Conservation (phyloP, 2,113 vertebrate genomes). For the Gila orcuttii region DNA sequence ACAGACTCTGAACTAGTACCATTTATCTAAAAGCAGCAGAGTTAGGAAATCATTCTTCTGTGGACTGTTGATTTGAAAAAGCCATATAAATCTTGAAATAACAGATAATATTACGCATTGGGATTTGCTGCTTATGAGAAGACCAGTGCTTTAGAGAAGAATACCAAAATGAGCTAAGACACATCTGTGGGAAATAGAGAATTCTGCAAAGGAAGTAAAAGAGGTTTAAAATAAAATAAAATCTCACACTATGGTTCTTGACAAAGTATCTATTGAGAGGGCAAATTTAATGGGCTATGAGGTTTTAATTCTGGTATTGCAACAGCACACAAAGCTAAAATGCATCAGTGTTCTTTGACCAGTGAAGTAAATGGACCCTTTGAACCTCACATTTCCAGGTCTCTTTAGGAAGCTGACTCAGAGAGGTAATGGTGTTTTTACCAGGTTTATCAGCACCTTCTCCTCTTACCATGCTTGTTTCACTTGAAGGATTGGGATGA, state of each 20-base stretch:
- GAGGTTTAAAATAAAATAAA: constrained; percentile 6
- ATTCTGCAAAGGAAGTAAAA: not conserved
- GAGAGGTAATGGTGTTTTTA: constrained; percentile 30
- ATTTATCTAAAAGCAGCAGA: not conserved
- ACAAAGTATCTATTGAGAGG: not conserved
- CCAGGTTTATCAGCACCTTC: constrained; percentile 8
- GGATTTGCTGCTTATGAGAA: constrained; percentile 8
- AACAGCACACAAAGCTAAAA: not conserved
- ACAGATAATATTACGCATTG: not conserved
- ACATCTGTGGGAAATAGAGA: not conserved
- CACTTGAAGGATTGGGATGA: constrained; percentile 19
- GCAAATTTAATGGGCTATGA: not conserved
- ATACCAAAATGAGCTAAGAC: constrained; percentile 17
- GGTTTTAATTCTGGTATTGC: not conserved
- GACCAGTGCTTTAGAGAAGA: constrained; percentile 3
- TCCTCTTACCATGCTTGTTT: not conserved
- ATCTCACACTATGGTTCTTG: not conserved
- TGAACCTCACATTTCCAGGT: constrained; percentile 11
- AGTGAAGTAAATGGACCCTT: constrained; percentile 7
- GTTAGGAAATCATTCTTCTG: not conserved
- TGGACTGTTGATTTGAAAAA: constrained; percentile 27
- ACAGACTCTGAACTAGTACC: not conserved
- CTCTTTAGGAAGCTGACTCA: not conserved
- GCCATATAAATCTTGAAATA: not conserved
- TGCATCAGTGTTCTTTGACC: not conserved